A percentile compares a stretch with the other conserved stretches of the same genome.
Evolutionary conservation across 2,113 vertebrate genomes (phyloP).

Genomic region (Elephantulus edwardii): DNA sequence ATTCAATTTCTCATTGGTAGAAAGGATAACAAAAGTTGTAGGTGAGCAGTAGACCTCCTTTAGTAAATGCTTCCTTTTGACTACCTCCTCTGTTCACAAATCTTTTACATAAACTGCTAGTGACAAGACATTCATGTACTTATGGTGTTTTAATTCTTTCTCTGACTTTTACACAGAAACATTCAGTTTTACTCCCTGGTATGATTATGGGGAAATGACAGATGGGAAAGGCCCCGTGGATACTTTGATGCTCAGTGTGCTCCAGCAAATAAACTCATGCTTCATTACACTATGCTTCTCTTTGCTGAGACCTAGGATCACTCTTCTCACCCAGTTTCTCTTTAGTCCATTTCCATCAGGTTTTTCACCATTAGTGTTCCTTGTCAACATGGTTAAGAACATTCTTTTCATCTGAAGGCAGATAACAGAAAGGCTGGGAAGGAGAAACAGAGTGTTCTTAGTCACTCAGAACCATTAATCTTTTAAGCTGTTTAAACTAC

Average conservation of each 20-base stretch:
- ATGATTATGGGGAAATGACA: not conserved
- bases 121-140: not conserved
- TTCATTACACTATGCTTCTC: not conserved
- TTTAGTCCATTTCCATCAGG: not conserved
- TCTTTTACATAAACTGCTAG: not conserved
- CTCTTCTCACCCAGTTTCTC: not conserved
- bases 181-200: not conserved
- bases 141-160: not conserved
- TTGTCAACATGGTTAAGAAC: not conserved
- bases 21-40: constrained; percentile 6
- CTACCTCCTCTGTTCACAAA: not conserved
- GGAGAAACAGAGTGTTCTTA: not conserved
- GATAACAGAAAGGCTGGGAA: not conserved
- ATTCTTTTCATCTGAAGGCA: not conserved
- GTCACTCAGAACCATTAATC: not conserved
- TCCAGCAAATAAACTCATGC: rapidly evolving
- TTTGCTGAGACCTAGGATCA: not conserved
- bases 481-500: not conserved
- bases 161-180: not conserved
- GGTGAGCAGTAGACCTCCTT: constrained; percentile 27
- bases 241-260: rapidly evolving
- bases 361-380: not conserved
- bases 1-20: not conserved
- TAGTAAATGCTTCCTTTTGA: not conserved
- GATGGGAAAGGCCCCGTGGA: not conserved